Evolutionary conservation across 1,140 invertebrate genomes (phyloP), one percentile per base, ranked within the genome.

Genomic region (Tetraneura akinire): DNA sequence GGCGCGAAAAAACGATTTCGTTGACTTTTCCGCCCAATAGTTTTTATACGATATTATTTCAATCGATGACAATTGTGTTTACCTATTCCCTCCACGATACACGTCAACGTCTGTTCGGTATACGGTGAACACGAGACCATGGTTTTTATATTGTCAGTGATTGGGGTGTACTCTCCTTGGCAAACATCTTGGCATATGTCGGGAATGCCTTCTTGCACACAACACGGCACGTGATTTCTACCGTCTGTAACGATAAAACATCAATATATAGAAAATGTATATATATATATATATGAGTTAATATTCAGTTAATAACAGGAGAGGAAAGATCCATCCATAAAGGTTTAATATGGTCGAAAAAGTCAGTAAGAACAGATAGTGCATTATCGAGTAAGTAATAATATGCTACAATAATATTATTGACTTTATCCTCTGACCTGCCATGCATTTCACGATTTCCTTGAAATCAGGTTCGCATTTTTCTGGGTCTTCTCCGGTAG

Each of bases 111-210:
- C 82, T 91, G 90, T 83, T 93, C 90, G n/a, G 92, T 94, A 82
- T 93, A 92, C 3, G 92, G 89, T 1, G 92, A 90, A 84, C 93
- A 95, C 1, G 92, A 93, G 84, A 93, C 92, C 82, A 94, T 92
- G 3, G 92, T 92, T 85, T 92, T 91, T 23, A 94, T 91, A 81
- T 91, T 92, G 84, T 93, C 92, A 0, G 92, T 93, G n/a, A 93
- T 92, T 0, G 92, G 88, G 0, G 92, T 93, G 85, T 93, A 94
- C 83, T 94, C 92, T 47, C 93, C 93, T n/a, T 91, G 86, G 84
- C 93, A 95, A 70, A 94, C 91, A 82, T 94, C 92, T 84, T 93
- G 92, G 84, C 93, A 94, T 76, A 94, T 90, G 85, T 93, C 92
- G 0, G 93, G 93, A 23, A 94, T 91, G 70, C 90, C 88, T 85